Percentiles rank a stretch among this genome's conserved stretches.
Evolutionary conservation across 2,888 invertebrate species (phyloP).

Genomic region (Caenorhabditis auriculariae): DNA sequence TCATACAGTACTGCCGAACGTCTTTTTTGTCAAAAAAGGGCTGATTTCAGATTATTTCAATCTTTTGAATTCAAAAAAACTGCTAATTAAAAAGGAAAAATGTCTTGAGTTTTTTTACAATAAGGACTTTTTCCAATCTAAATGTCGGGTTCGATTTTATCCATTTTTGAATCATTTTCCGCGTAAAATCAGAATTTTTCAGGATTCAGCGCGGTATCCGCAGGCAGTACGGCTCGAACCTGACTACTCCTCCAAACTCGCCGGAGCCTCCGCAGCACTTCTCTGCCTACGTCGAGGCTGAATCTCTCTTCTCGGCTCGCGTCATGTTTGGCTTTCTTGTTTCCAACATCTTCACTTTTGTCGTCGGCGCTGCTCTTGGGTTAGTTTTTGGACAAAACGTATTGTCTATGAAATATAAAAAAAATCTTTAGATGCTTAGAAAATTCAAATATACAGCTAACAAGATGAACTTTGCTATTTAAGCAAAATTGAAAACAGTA

Average conservation of each 20-base stretch:
- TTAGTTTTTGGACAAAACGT: conserved; percentile 63
- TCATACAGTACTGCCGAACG: too few relatives aligned
- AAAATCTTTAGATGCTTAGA: background rate
- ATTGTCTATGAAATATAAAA: too few relatives aligned
- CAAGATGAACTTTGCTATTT: too few relatives aligned
- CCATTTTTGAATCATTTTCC: too few relatives aligned
- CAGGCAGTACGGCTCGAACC: conserved; percentile 51
- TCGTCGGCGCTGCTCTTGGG: conserved; percentile 90
- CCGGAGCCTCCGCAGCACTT: conserved; percentile 55
- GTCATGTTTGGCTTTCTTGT: conserved; percentile 85
- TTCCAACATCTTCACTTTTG: conserved; percentile 84
- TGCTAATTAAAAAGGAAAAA: background rate
- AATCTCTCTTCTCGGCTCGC: conserved; percentile 53
- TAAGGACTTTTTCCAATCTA: conserved; percentile 23
- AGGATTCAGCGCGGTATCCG: conserved; percentile 10
- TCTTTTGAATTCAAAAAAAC: too few relatives aligned
- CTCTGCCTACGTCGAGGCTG: conserved; percentile 14
- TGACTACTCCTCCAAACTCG: conserved; percentile 63
- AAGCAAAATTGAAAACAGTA: too few relatives aligned
- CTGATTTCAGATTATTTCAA: too few relatives aligned
- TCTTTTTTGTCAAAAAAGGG: too few relatives aligned
- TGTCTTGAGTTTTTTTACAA: background rate
- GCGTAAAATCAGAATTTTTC: background rate
- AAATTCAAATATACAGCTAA: background rate
- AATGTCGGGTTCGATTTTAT: background rate